Percentiles rank a stretch among this genome's conserved stretches.
Conservation (phyloP, 2,797 vertebrate genomes). For the Zenarchopterus dispar region DNA sequence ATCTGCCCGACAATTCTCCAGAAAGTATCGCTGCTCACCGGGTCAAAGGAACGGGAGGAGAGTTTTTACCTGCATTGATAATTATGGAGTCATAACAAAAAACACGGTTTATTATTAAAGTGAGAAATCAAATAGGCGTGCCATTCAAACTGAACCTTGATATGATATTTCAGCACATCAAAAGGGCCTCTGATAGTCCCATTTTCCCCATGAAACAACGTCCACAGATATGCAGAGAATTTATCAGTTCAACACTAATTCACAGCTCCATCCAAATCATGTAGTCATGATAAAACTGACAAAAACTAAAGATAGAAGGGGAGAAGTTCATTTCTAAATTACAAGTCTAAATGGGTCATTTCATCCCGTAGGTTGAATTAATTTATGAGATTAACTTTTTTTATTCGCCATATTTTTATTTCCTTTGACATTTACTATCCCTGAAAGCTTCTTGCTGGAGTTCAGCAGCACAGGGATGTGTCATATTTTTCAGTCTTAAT, state of each 20-base stretch:
- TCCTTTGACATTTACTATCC: conserved; percentile 71
- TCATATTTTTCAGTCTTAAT: no score
- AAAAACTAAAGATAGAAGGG: conserved; percentile 70
- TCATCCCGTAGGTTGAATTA: conserved; percentile 79
- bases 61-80: conserved; percentile 59
- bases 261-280: conserved; percentile 74
- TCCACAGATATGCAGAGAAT: conserved; percentile 62
- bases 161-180: conserved; percentile 75
- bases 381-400: conserved; percentile 74
- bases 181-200: conserved; percentile 73
- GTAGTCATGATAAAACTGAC: conserved; percentile 74
- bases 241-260: conserved; percentile 72
- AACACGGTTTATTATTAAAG: conserved; percentile 51
- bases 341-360: conserved; percentile 82
- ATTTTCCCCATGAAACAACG: conserved; percentile 64
- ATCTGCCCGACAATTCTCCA: conserved; percentile 48
- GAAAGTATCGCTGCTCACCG: conserved; percentile 41
- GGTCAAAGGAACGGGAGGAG: conserved; percentile 21
- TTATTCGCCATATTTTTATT: conserved; percentile 62
- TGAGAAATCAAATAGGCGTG: conserved; percentile 58
- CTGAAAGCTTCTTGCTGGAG: conserved; percentile 18
- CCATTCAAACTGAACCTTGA: conserved; percentile 58
- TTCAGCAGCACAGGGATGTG: no score
- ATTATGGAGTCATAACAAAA: conserved; percentile 66
- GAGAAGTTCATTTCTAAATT: conserved; percentile 78